A percentile compares a stretch with the other conserved stretches of the same genome.
phyloP scores from a whole-genome alignment of 2,888 invertebrate species.

The Parapristionchus giblindavisi region DNA sequence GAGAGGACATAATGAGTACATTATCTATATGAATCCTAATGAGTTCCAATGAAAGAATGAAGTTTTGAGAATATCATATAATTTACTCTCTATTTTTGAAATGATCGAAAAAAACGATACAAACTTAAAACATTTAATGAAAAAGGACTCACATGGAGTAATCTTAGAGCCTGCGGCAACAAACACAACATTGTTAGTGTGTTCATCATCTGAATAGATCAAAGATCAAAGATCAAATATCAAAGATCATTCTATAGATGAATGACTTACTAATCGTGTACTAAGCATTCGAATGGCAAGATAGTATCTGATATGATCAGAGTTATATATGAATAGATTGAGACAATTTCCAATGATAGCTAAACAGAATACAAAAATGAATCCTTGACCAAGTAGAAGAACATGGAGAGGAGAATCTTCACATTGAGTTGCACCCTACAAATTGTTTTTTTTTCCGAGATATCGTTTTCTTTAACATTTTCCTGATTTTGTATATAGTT shows the following conservation, averaged over 20 bases:
- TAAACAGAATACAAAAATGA: slow-evolving; percentile 60
- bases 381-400: slow-evolving; percentile 58
- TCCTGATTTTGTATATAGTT: too few species aligned
- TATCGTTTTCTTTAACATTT: too few species aligned
- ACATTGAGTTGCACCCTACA: too few species aligned
- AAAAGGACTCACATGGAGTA: slow-evolving; percentile 39
- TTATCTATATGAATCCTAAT: too few species aligned
- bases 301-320: slow-evolving; percentile 65
- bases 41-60: too few species aligned
- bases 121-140: background rate
- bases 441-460: too few species aligned
- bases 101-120: background rate
- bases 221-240: background rate
- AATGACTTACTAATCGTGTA: slow-evolving; percentile 57
- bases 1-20: too few species aligned
- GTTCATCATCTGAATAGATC: slow-evolving; percentile 59
- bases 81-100: too few species aligned
- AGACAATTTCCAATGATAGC: slow-evolving; percentile 63
- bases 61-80: too few species aligned
- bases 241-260: background rate
- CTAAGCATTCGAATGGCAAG: slow-evolving; percentile 67
- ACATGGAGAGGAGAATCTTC: slow-evolving; percentile 56
- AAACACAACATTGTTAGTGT: slow-evolving; percentile 60
- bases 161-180: slow-evolving; percentile 61
- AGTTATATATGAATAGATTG: slow-evolving; percentile 64